A percentile compares a stretch with the other conserved stretches of the same genome.
phyloP scores from a whole-genome alignment of 2,797 vertebrate genomes.

The Sylvia borin region DNA sequence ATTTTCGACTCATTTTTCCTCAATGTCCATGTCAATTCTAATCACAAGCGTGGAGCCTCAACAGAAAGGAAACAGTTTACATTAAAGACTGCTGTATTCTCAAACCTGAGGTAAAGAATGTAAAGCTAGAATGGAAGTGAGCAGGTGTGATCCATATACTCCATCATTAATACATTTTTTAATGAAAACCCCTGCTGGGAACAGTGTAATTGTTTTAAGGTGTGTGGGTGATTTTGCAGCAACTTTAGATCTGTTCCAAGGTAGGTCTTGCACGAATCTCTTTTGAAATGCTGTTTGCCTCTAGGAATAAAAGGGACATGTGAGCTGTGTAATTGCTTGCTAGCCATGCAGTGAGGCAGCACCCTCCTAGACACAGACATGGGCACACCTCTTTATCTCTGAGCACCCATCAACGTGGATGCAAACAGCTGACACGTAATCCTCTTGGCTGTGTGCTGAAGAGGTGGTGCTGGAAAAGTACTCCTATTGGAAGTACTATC shows the following conservation, averaged over 20 bases:
- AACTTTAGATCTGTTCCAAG: neutral
- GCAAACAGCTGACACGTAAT: constrained; percentile 67
- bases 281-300: constrained; percentile 25
- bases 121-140: neutral
- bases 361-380: neutral
- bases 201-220: neutral
- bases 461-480: constrained; percentile 63
- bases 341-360: neutral
- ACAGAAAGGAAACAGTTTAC: neutral
- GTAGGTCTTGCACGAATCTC: neutral
- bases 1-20: neutral
- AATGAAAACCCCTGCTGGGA: neutral
- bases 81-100: neutral
- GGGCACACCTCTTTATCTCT: constrained; percentile 65
- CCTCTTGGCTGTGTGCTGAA: constrained; percentile 44
- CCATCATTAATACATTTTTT: neutral
- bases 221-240: neutral
- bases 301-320: neutral
- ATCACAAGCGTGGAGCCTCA: neutral
- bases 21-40: neutral
- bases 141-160: neutral
- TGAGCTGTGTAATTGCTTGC: neutral
- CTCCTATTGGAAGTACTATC: neutral
- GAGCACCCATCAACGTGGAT: constrained; percentile 47
- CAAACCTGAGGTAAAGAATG: neutral